phyloP scores from a whole-genome alignment of 1,140 invertebrate species.

The Littorina saxatilis region DNA sequence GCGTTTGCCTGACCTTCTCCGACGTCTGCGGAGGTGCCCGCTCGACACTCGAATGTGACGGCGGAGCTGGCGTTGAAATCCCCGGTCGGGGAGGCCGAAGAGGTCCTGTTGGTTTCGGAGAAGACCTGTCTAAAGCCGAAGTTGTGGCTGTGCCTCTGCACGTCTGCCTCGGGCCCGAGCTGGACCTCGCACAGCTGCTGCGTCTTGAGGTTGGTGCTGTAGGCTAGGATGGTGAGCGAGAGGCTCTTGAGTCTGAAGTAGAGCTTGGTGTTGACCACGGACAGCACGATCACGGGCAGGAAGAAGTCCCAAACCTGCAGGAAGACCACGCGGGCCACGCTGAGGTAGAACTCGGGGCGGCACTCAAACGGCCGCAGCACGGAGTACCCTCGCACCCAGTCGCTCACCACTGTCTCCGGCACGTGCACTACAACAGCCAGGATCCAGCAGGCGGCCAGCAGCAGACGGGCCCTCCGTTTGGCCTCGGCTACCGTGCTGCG shows the following conservation, averaged over 20 bases:
- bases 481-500: neutral
- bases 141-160: too few species aligned
- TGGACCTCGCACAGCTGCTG: too few species aligned
- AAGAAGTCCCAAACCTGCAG: constrained; percentile 9
- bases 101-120: too few species aligned
- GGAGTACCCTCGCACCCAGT: neutral
- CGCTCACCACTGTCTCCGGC: neutral
- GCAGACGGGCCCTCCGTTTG: neutral
- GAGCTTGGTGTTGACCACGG: constrained; percentile 11
- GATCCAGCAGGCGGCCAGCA: constrained; percentile 8
- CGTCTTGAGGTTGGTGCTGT: neutral
- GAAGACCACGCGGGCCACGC: neutral
- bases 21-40: too few species aligned
- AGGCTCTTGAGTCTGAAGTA: neutral
- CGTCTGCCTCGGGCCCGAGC: too few species aligned
- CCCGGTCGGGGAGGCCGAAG: too few species aligned
- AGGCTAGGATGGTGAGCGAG: neutral
- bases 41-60: too few species aligned
- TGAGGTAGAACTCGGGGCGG: neutral
- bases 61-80: too few species aligned
- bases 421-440: neutral
- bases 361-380: neutral
- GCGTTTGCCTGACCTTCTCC: too few species aligned
- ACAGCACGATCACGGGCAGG: constrained; percentile 1
- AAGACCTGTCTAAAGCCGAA: too few species aligned